Evolutionary conservation across 2,888 invertebrate species (phyloP).

Genomic region (Caenorhabditis imperialis): DNA sequence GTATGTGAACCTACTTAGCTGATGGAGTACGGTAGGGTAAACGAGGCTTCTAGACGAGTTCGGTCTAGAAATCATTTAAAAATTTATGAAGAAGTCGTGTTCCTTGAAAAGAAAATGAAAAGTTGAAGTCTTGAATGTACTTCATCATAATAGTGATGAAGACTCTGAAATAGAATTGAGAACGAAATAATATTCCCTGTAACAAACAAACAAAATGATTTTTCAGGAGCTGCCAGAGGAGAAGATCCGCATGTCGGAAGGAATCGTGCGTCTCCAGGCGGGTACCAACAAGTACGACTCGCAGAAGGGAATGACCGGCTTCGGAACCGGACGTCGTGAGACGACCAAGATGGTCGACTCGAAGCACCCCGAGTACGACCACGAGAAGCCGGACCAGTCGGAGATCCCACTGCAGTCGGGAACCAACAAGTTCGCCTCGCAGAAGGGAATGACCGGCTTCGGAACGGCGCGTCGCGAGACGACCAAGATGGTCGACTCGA

Average conservation of each 20-base stretch:
- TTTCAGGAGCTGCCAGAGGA: conserved; percentile 78
- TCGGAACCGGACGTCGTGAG: conserved; percentile 78
- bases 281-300: conserved; percentile 78
- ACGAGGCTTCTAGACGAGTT: too few species aligned
- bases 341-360: conserved; percentile 77
- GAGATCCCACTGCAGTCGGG: conserved; percentile 78
- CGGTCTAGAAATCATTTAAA: too few species aligned
- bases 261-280: conserved; percentile 78
- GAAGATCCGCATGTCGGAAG: conserved; percentile 78
- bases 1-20: conserved; percentile 20
- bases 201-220: too few species aligned
- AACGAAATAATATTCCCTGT: too few species aligned
- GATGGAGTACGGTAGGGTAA: conserved; percentile 12
- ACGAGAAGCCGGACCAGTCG: conserved; percentile 77
- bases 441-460: conserved; percentile 78
- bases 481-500: conserved; percentile 76
- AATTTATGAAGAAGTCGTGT: too few species aligned
- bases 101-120: too few species aligned
- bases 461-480: conserved; percentile 78
- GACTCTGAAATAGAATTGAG: not conserved
- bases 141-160: not conserved
- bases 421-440: conserved; percentile 76
- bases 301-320: conserved; percentile 78
- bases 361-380: conserved; percentile 78
- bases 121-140: too few species aligned